phyloP scores from a whole-genome alignment of 2,888 invertebrate species.

The Mythimna loreyi region DNA sequence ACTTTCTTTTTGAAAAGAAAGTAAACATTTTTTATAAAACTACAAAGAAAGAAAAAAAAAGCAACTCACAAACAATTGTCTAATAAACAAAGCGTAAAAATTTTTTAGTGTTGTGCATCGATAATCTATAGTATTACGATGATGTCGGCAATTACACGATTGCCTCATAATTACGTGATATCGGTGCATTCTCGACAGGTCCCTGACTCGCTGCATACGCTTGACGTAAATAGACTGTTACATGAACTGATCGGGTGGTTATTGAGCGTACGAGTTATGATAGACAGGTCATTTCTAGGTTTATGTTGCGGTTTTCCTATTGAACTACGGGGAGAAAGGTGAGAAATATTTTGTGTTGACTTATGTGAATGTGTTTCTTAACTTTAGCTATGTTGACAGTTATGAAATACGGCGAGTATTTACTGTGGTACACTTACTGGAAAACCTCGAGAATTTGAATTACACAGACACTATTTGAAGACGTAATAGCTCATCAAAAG shows the following conservation, averaged over 20 bases:
- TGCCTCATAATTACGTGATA: slow-evolving; percentile 45
- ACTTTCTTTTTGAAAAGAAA: too few species aligned
- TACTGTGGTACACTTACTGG: background rate
- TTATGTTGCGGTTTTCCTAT: slow-evolving; percentile 34
- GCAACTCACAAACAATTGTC: slow-evolving; percentile 2
- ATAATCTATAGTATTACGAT: slow-evolving; percentile 45
- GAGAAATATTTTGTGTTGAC: background rate
- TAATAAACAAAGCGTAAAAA: slow-evolving; percentile 20
- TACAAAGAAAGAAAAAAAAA: background rate
- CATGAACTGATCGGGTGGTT: slow-evolving; percentile 27
- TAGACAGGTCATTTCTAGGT: slow-evolving; percentile 31
- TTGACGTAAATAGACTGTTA: slow-evolving; percentile 40
- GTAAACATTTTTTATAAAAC: background rate
- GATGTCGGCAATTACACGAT: slow-evolving; percentile 43
- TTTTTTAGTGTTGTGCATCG: slow-evolving; percentile 46
- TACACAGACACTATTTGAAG: too few species aligned
- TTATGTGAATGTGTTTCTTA: background rate
- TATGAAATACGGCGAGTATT: background rate
- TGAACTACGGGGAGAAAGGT: slow-evolving; percentile 17
- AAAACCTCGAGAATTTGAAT: background rate
- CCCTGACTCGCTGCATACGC: slow-evolving; percentile 52
- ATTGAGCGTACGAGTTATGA: slow-evolving; percentile 33
- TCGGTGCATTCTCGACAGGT: slow-evolving; percentile 51
- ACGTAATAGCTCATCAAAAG: too few species aligned
- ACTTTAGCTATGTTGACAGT: background rate